phyloP scores from a whole-genome alignment of 2,797 vertebrate species.

The Centroberyx gerrardi region DNA sequence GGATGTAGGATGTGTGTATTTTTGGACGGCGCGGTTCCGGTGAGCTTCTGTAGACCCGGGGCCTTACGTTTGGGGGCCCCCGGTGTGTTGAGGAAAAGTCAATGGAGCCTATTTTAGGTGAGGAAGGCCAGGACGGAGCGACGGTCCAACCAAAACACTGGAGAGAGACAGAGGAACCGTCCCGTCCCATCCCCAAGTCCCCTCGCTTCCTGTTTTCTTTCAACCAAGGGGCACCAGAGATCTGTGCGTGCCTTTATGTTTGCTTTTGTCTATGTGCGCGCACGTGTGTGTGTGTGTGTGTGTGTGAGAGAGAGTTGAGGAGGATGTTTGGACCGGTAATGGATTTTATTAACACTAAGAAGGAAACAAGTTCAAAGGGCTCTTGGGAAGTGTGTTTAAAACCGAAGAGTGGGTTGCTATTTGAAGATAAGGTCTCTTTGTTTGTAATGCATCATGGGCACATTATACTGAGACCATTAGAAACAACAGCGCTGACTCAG shows the following conservation, averaged over 20 bases:
- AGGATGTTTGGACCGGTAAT: slow-evolving; percentile 68
- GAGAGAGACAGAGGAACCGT: slow-evolving; percentile 53
- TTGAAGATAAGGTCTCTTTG: slow-evolving; percentile 69
- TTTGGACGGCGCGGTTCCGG: slow-evolving; percentile 39
- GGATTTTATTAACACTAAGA: slow-evolving; percentile 69
- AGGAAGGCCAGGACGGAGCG: slow-evolving; percentile 18
- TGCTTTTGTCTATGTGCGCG: too few species aligned
- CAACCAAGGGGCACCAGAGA: slow-evolving; percentile 53
- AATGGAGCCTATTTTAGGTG: slow-evolving; percentile 30
- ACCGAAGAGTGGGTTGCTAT: slow-evolving; percentile 67
- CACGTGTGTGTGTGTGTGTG: slow-evolving; percentile 22
- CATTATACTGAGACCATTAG: slow-evolving; percentile 9
- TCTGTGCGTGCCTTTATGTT: slow-evolving; percentile 6
- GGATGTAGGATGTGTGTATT: slow-evolving; percentile 30
- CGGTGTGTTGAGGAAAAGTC: slow-evolving; percentile 21
- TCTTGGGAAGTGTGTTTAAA: slow-evolving; percentile 69
- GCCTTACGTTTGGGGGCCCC: not conserved
- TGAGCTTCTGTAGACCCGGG: slow-evolving; percentile 17
- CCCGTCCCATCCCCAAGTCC: slow-evolving; percentile 49
- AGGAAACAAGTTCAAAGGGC: slow-evolving; percentile 68
- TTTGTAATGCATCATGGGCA: slow-evolving; percentile 52
- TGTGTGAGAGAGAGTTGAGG: slow-evolving; percentile 44
- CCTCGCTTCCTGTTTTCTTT: slow-evolving; percentile 68
- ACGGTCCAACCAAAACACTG: slow-evolving; percentile 65
- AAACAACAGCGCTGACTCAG: slow-evolving; percentile 47